Evolutionary conservation across 2,113 vertebrate genomes (phyloP).

Genomic region (Cynopterus brachyotis): DNA sequence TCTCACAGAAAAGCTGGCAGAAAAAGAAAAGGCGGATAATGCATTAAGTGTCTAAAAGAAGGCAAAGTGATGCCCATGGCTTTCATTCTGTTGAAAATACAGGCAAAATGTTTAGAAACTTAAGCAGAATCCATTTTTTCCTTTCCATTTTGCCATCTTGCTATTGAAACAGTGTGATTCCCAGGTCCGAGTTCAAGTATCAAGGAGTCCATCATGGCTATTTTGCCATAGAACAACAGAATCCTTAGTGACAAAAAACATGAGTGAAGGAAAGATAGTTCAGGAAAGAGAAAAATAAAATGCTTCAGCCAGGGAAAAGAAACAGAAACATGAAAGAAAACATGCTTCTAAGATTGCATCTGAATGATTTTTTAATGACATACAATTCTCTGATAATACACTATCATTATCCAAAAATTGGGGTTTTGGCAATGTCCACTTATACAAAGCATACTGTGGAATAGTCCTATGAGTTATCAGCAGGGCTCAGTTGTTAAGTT

Average conservation of each 20-base stretch:
- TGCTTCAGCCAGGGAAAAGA: background rate
- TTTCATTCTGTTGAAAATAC: background rate
- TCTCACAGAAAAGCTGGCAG: background rate
- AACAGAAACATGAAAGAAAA: background rate
- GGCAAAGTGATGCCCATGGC: background rate
- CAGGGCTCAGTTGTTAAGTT: background rate
- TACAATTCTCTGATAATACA: background rate
- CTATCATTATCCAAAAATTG: background rate
- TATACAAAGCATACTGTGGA: background rate
- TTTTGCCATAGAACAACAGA: background rate
- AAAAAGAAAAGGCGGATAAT: background rate
- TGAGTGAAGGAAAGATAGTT: background rate
- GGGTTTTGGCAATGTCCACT: background rate
- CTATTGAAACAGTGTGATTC: background rate
- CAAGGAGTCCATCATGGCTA: background rate
- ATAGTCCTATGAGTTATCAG: background rate
- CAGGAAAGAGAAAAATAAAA: background rate
- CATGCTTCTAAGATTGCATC: background rate
- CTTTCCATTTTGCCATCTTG: background rate
- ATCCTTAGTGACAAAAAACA: background rate
- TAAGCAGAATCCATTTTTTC: background rate
- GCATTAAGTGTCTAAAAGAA: background rate
- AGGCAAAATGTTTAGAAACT: background rate
- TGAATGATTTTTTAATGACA: background rate
- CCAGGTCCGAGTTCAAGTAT: background rate